Evolutionary conservation across 2,797 vertebrate species (phyloP), one percentile per base, ranked within the genome.

Genomic region (Syngnathus rostellatus): DNA sequence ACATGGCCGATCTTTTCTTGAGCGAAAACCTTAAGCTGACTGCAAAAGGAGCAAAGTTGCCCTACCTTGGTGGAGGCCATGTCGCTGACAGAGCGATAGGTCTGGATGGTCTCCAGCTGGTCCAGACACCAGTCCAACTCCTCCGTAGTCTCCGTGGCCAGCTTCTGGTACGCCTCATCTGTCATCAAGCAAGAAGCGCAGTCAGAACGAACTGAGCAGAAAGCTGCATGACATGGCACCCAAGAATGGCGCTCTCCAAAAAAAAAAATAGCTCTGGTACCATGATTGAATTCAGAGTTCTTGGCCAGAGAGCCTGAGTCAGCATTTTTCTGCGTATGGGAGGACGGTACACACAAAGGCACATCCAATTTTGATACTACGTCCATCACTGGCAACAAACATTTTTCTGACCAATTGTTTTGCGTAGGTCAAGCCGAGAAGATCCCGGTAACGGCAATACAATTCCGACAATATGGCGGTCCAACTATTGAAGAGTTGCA

Each of bases 1-100:
- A 31, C 31, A 31, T 31, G 31, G 31, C 31, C 4, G 31, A 31
- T 31, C 3, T 31, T 31, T 31, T 31, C 31, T 31, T 31, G 31
- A 31, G 25, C 25, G 25, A 25, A 25, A 25, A 25, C 25, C 25
- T 25, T 25, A 25, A 25, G 31, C 31, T 31, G 31, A 4, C 4
- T 31, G 31, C 3, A 31, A 31, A 31, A 31, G 31, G 31, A 31
- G 31, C 31, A 31, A 31, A 31, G 31, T 72, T 53, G 39, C 71
- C 92, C 83, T 93, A 98, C 96, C 95, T 98, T 97, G 85, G 95
- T 98, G 60, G 96, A 98, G 79, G 96, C 96, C 96, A 98, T 98
- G 91, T 98, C 96, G 12, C 95, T 97, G 91, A 98, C 96, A 0
- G 96, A 98, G 78, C 96, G 93, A 85, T 98, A 98, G 39, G 95